Percentiles rank a stretch among this genome's conserved stretches.
These are phyloP conservation scores for Caracal caracal DNA, from an alignment of 2,113 vertebrate genomes.

Conservation along the genomic window DNA sequence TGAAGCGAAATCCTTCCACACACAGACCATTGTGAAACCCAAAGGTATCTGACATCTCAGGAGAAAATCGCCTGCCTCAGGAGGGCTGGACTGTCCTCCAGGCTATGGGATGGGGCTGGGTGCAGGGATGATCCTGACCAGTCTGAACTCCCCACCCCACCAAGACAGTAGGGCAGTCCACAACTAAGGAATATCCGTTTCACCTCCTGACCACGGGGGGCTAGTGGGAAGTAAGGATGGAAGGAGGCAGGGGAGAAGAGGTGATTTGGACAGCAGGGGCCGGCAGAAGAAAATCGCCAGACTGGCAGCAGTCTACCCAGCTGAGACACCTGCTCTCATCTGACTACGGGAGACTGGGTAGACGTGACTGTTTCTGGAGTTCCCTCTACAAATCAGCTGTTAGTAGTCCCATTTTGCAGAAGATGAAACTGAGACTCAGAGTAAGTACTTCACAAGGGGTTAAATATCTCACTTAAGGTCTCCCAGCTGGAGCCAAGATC, in stretches of 20 bases:
- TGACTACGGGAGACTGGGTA: rapidly evolving
- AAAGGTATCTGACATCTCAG: neutral
- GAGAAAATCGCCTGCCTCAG: neutral
- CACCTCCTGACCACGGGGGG: neutral
- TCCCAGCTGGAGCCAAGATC: neutral
- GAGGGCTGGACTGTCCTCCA: neutral
- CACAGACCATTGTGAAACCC: neutral
- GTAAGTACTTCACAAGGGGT: neutral
- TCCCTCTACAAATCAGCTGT: neutral
- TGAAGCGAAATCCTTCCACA: neutral
- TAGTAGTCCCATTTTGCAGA: neutral
- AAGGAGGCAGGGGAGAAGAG: neutral
- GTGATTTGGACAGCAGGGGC: rapidly evolving
- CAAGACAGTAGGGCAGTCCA: neutral
- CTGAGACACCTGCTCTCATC: neutral
- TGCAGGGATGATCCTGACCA: rapidly evolving
- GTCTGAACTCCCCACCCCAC: neutral
- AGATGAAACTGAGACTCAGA: neutral
- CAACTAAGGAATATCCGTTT: neutral
- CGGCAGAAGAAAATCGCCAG: neutral
- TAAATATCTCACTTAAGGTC: neutral
- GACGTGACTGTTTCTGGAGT: neutral
- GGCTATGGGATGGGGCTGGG: too few relatives aligned
- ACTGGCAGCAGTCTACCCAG: rapidly evolving
- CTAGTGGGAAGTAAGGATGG: neutral